Percentiles rank a stretch among this genome's conserved stretches.
These are phyloP conservation scores for Drosophila punjabiensis DNA, from an alignment of 1,140 invertebrate genomes.

Conservation along the genomic window DNA sequence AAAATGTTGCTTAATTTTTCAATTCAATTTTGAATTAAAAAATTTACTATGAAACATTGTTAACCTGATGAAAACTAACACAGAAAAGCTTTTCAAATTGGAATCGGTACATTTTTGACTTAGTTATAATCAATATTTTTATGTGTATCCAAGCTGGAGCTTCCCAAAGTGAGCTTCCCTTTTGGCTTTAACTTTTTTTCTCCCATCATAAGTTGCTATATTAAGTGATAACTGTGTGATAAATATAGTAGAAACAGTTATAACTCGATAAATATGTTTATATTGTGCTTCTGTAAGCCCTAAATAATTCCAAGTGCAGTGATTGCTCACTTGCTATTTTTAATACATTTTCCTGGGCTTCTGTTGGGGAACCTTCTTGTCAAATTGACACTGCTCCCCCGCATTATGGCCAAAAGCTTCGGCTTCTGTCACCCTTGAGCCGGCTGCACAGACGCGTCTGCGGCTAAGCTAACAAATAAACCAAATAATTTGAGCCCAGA, in stretches of 20 bases:
- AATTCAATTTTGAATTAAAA: no score
- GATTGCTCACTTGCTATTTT: background rate
- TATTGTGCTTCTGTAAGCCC: background rate
- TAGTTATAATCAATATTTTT: background rate
- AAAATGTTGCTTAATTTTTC: no score
- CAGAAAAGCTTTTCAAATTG: background rate
- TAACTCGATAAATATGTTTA: background rate
- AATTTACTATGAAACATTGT: no score
- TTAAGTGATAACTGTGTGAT: background rate
- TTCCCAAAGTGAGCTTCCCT: background rate
- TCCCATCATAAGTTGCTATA: background rate
- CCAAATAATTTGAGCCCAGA: conserved; percentile 61
- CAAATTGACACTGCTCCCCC: conserved; percentile 9
- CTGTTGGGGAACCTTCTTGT: conserved; percentile 2
- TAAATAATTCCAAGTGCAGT: background rate
- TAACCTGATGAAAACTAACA: no score
- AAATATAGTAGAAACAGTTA: background rate
- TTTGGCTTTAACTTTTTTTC: no score
- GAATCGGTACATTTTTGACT: background rate
- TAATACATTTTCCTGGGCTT: background rate
- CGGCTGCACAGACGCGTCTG: conserved; percentile 60
- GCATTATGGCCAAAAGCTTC: conserved; percentile 9
- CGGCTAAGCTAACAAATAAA: conserved; percentile 65
- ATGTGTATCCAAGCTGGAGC: background rate
- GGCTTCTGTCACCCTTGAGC: conserved; percentile 63